These are phyloP conservation scores for Sialis fuliginosa DNA, from an alignment of 2,888 invertebrate species.

Conservation along the genomic window DNA sequence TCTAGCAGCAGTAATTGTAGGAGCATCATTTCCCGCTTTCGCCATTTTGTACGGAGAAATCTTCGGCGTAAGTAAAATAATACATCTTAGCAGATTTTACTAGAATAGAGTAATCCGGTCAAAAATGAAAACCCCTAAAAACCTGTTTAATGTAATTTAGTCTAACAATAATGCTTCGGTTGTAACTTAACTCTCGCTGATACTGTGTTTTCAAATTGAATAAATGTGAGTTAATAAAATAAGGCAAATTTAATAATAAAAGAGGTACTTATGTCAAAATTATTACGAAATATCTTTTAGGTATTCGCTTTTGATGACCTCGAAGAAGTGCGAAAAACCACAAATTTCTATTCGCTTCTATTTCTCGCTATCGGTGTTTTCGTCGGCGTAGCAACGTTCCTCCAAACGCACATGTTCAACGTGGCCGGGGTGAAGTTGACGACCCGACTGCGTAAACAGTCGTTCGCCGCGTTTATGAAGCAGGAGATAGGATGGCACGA, in stretches of 20 bases:
- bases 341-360: slow-evolving; percentile 37
- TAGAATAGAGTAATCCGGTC: no score
- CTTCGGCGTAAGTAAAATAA: slow-evolving; percentile 35
- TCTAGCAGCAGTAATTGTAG: slow-evolving; percentile 46
- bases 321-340: slow-evolving; percentile 31
- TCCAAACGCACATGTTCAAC: slow-evolving; percentile 57
- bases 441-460: slow-evolving; percentile 36
- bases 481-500: slow-evolving; percentile 49
- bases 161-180: no score
- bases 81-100: no score
- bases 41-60: slow-evolving; percentile 67
- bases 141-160: no score
- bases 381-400: slow-evolving; percentile 46
- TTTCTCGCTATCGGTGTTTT: slow-evolving; percentile 45
- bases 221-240: no score
- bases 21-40: slow-evolving; percentile 54
- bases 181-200: no score
- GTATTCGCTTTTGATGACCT: slow-evolving; percentile 38
- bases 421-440: slow-evolving; percentile 62
- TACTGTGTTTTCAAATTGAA: no score
- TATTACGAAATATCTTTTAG: slow-evolving; percentile 18
- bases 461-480: slow-evolving; percentile 45
- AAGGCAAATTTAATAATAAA: no score
- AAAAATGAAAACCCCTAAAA: no score
- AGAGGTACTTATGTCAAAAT: no score